Conservation (phyloP, 2,888 invertebrate genomes). For the Clusia tigrina region DNA sequence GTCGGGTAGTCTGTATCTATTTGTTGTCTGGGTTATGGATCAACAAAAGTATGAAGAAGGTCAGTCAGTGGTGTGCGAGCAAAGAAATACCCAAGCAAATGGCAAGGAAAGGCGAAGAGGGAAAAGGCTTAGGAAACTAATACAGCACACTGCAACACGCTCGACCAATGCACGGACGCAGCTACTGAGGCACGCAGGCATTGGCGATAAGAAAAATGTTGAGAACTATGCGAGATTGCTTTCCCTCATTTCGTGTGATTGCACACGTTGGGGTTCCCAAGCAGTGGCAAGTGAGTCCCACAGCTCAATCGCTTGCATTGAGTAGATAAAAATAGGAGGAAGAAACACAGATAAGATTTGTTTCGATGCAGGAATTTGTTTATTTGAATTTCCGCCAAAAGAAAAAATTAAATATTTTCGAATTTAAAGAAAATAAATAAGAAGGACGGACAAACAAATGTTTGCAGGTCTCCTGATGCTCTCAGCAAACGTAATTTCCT, state of each 20-base stretch:
- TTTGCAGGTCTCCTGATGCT: conserved; percentile 19
- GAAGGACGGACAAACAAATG: conserved; percentile 11
- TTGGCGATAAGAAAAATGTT: not conserved
- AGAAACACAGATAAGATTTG: not conserved
- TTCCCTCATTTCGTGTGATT: no score
- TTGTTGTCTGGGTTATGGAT: conserved; percentile 38
- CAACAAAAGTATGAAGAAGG: conserved; percentile 50
- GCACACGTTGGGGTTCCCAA: not conserved
- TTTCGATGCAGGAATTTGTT: not conserved
- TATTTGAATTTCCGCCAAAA: not conserved
- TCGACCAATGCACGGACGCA: conserved; percentile 29
- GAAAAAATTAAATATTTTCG: no score
- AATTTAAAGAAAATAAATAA: not conserved
- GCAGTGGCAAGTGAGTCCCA: not conserved
- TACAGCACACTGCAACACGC: conserved; percentile 27
- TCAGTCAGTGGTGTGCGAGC: conserved; percentile 37
- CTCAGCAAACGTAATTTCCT: no score
- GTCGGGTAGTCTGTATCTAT: no score
- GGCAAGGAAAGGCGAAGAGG: no score
- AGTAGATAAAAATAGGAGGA: not conserved
- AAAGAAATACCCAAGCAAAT: conserved; percentile 25
- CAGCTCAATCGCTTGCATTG: not conserved
- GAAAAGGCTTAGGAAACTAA: no score
- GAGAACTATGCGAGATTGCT: not conserved
- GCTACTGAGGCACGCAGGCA: conserved; percentile 8